Base-by-base conservation (phyloP, 2,113 vertebrate genomes). In the Pygoscelis antarcticus region DNA sequence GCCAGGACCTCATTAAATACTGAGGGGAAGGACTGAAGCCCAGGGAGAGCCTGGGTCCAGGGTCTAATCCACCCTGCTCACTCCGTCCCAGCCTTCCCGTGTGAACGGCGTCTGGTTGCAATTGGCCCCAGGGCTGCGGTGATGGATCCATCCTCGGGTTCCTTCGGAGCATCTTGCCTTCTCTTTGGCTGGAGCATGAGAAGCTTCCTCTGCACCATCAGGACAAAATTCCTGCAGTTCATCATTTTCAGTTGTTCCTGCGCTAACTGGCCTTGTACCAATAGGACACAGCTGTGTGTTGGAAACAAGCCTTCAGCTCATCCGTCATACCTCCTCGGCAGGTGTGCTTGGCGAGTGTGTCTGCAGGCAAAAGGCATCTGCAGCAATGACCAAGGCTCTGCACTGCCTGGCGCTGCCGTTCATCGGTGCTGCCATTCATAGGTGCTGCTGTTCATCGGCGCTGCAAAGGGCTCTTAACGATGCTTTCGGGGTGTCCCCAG, bases 1-100 rank as follows among this genome's bases (percentile, higher is more conserved):
- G 32, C 32, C 68, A 62, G 32, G 47, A 36, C 47, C 38, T 47
- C 58, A 9, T 23, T 21, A 57, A 42, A 36, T 36, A 44, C 49
- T 0, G 1, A 51, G 18, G n/a, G 25, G 30, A 89, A 64, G 49
- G 36, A 27, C 30, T 26, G 42, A 47, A 62, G 64, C 30, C 42
- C 30, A 23, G 40, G 49, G 44, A 20, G 10, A 57, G 26, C 32
- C 44, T 20, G 26, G 22, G 8, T 32, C 25, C 4, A 10, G 49
- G 38, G 23, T 40, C 40, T 46, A 13, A 69, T 5, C 46, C 61
- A 27, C 6, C 14, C 5, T 2, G 5, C 70, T 54, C 11, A 2
- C 18, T 11, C 38, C 2, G 0, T 25, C 49, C n/a, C 66, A 55
- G 29, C 42, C 20, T 23, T 66, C 58, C 51, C 3, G 0, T 9